These are phyloP conservation scores for Bombus pyrosoma DNA, from an alignment of 1,140 invertebrate species.

Conservation along the genomic window DNA sequence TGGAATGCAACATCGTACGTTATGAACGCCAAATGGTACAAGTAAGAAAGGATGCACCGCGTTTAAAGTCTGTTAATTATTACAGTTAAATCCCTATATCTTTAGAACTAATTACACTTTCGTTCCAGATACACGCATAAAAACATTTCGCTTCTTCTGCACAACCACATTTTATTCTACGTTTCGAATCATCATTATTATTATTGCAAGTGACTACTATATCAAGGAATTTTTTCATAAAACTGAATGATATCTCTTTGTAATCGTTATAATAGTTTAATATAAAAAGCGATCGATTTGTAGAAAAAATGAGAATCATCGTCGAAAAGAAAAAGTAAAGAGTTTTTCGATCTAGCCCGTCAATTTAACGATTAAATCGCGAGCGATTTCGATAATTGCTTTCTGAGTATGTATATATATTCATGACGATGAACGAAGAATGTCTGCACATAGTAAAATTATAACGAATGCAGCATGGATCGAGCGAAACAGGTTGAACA, in stretches of 20 bases:
- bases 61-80: neutral
- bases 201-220: neutral
- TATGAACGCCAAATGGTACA: neutral
- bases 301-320: neutral
- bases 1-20: neutral
- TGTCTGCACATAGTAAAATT: neutral
- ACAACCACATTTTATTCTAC: neutral
- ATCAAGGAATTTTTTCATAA: neutral
- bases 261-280: neutral
- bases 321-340: too few species aligned
- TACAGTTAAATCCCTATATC: neutral
- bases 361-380: neutral
- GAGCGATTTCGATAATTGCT: neutral
- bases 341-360: too few species aligned
- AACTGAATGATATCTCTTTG: neutral
- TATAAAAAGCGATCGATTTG: neutral
- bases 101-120: neutral
- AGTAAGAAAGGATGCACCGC: neutral
- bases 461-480: neutral
- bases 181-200: neutral
- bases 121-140: neutral
- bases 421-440: neutral
- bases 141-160: neutral
- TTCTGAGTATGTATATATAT: neutral
- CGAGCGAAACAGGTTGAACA: neutral